Evolutionary conservation across 2,113 vertebrate species (phyloP).

Genomic region (Phocoena sinus): DNA sequence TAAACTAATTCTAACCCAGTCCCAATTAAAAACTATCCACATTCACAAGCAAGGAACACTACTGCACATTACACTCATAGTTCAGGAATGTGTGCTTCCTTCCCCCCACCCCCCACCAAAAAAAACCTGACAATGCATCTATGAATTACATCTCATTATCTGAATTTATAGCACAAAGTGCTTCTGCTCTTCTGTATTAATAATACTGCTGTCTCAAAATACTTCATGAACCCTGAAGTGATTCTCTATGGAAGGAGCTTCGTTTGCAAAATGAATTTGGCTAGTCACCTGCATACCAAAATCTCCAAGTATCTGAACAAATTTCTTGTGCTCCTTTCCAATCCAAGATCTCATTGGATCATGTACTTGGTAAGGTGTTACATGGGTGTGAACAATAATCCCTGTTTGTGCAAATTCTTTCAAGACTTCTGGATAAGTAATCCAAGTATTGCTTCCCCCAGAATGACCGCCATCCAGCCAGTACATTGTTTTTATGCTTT

Average conservation of each 20-base stretch:
- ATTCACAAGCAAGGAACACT: constrained; percentile 43
- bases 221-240: constrained; percentile 95
- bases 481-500: constrained; percentile 88
- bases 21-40: constrained; percentile 47
- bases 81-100: constrained; percentile 63
- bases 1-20: constrained; percentile 42
- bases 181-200: constrained; percentile 50
- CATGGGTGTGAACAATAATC: constrained; percentile 90
- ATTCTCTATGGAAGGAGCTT: constrained; percentile 91
- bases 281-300: constrained; percentile 85
- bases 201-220: constrained; percentile 76
- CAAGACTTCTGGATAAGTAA: constrained; percentile 88
- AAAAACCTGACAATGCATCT: constrained; percentile 25
- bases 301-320: constrained; percentile 89
- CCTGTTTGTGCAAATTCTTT: constrained; percentile 87
- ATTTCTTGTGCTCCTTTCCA: constrained; percentile 91
- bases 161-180: constrained; percentile 28
- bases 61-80: constrained; percentile 27
- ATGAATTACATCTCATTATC: constrained; percentile 40
- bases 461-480: constrained; percentile 98
- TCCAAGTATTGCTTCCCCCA: constrained; percentile 95
- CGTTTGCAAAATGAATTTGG: constrained; percentile 92
- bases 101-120: constrained; percentile 27
- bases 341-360: constrained; percentile 97
- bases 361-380: constrained; percentile 95